A percentile compares a stretch with the other conserved stretches of the same genome.
Evolutionary conservation across 1,140 invertebrate species (phyloP).

Genomic region (Solenopsis fugax): DNA sequence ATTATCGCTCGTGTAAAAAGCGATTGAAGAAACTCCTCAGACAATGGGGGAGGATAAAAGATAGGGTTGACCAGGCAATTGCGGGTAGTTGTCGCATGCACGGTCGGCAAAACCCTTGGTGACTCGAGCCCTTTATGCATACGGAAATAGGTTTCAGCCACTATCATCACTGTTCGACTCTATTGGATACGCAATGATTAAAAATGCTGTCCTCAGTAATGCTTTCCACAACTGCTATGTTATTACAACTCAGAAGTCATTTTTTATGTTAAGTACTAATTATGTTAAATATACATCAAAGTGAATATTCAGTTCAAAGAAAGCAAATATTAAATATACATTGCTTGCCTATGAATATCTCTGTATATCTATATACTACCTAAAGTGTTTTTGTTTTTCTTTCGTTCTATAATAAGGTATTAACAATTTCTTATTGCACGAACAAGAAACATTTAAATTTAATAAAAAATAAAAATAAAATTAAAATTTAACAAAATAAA

Average conservation of each 20-base stretch:
- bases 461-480: background rate
- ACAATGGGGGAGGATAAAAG: slow-evolving; percentile 70
- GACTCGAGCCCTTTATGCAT: slow-evolving; percentile 78
- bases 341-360: background rate
- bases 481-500: background rate
- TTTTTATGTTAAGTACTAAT: slow-evolving; percentile 18
- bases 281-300: slow-evolving; percentile 42
- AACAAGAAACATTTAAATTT: background rate
- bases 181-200: slow-evolving; percentile 42
- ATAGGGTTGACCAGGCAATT: slow-evolving; percentile 63
- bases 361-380: too few species aligned
- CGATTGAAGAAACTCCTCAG: slow-evolving; percentile 75
- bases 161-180: slow-evolving; percentile 19
- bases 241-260: slow-evolving; percentile 19
- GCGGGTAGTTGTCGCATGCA: slow-evolving; percentile 72
- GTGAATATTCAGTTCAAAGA: slow-evolving; percentile 17
- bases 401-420: slow-evolving; percentile 23
- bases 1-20: slow-evolving; percentile 75
- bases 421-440: background rate
- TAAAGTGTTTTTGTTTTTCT: background rate
- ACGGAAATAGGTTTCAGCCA: slow-evolving; percentile 72
- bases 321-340: slow-evolving; percentile 1
- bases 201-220: background rate
- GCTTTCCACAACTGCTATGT: background rate
- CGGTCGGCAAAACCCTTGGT: slow-evolving; percentile 69